phyloP scores from a whole-genome alignment of 2,113 vertebrate species.

The Protobothrops mucrosquamatus region DNA sequence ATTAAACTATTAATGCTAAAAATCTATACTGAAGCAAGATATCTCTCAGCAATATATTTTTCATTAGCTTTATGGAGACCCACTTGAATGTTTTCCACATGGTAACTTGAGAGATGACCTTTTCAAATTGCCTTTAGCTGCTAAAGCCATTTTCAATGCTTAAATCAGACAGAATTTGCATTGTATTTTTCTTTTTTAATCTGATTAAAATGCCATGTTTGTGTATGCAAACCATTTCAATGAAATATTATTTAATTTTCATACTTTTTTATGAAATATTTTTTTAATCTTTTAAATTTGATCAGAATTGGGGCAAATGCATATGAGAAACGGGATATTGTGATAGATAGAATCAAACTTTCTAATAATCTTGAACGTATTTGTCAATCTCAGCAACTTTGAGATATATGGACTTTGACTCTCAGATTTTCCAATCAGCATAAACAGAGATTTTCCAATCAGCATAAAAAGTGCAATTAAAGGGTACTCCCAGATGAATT shows the following conservation, averaged over 20 bases:
- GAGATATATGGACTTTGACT: background rate
- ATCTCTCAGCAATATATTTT: slow-evolving; percentile 34
- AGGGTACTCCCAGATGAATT: background rate
- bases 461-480: background rate
- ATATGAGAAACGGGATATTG: background rate
- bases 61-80: slow-evolving; percentile 6
- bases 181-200: slow-evolving; percentile 16
- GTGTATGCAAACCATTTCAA: background rate
- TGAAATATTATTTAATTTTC: background rate
- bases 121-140: slow-evolving; percentile 62
- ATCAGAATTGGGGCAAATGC: background rate
- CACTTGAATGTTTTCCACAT: slow-evolving; percentile 18
- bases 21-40: background rate
- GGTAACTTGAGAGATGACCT: slow-evolving; percentile 30
- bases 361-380: background rate
- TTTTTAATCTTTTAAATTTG: background rate
- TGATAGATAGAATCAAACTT: background rate
- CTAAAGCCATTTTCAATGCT: slow-evolving; percentile 60
- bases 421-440: background rate
- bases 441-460: background rate
- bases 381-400: background rate
- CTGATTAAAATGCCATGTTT: background rate
- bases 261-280: background rate
- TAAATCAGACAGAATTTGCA: slow-evolving; percentile 63
- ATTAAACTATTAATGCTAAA: slow-evolving; percentile 27